These are phyloP conservation scores for Dicycla oo DNA, from an alignment of 2,888 invertebrate species.

Conservation along the genomic window DNA sequence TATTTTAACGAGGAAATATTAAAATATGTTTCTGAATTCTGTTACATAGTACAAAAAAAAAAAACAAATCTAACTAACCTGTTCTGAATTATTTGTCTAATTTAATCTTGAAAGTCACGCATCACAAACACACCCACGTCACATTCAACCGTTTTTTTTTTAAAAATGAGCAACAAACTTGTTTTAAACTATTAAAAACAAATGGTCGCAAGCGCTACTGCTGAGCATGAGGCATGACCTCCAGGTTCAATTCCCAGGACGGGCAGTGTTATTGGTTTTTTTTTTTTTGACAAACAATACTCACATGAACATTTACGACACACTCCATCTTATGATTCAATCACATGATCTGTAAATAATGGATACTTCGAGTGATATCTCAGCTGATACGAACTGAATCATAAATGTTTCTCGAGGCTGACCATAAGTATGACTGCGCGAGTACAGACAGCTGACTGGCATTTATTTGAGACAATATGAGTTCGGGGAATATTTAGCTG, in stretches of 20 bases:
- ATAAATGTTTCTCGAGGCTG: slow-evolving; percentile 12
- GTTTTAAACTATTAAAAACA: too few species aligned
- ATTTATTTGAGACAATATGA: too few species aligned
- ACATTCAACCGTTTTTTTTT: not conserved
- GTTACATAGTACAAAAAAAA: not conserved
- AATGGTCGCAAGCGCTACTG: too few species aligned
- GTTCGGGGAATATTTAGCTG: too few species aligned
- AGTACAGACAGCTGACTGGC: too few species aligned
- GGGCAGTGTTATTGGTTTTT: not conserved
- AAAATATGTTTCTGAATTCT: not conserved
- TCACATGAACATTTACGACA: not conserved
- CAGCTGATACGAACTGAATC: slow-evolving; percentile 7
- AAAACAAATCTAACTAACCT: not conserved
- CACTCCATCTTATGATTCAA: not conserved
- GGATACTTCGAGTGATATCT: not conserved
- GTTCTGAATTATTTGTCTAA: not conserved
- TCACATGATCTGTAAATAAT: not conserved
- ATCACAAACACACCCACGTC: not conserved
- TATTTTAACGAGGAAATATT: not conserved
- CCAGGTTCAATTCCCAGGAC: too few species aligned
- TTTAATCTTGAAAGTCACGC: not conserved
- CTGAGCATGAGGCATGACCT: too few species aligned
- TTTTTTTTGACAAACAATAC: not conserved
- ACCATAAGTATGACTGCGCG: too few species aligned
- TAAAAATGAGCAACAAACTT: not conserved